Evolutionary conservation across 2,113 vertebrate genomes (phyloP).

Genomic region (Alethe diademata): DNA sequence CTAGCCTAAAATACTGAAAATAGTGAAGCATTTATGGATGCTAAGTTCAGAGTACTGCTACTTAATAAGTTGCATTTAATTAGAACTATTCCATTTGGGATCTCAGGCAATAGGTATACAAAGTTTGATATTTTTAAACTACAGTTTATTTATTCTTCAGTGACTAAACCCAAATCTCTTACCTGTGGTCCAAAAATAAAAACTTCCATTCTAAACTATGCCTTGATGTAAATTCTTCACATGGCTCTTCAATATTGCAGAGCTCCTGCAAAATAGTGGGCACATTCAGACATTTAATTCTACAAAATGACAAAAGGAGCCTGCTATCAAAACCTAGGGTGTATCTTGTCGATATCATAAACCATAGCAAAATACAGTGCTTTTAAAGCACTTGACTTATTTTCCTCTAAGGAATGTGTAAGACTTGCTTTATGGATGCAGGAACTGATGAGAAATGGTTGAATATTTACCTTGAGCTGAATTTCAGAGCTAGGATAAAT

Average conservation of each 20-base stretch:
- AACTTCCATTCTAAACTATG: constrained; percentile 88
- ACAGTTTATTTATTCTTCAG: neutral
- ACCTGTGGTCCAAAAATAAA: constrained; percentile 86
- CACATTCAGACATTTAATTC: neutral
- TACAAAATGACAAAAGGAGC: neutral
- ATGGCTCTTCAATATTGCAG: constrained; percentile 76
- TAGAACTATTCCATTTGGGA: neutral
- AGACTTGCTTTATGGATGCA: neutral
- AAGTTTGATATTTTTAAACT: neutral
- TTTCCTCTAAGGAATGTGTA: neutral
- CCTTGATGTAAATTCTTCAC: constrained; percentile 81
- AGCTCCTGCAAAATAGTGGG: constrained; percentile 76
- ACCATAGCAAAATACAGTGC: neutral
- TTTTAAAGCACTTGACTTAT: neutral
- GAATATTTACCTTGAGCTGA: neutral
- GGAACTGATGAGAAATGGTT: neutral
- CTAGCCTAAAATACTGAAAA: neutral
- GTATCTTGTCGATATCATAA: neutral
- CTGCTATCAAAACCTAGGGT: neutral
- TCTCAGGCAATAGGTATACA: neutral
- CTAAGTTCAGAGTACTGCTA: neutral
- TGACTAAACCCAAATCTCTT: constrained; percentile 1
- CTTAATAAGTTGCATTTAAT: neutral
- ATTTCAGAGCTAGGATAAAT: neutral
- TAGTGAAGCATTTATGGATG: neutral